Percentiles rank a stretch among this genome's conserved stretches.
Evolutionary conservation across 2,888 invertebrate genomes (phyloP).

Genomic region (Eristalinus sepulchralis): DNA sequence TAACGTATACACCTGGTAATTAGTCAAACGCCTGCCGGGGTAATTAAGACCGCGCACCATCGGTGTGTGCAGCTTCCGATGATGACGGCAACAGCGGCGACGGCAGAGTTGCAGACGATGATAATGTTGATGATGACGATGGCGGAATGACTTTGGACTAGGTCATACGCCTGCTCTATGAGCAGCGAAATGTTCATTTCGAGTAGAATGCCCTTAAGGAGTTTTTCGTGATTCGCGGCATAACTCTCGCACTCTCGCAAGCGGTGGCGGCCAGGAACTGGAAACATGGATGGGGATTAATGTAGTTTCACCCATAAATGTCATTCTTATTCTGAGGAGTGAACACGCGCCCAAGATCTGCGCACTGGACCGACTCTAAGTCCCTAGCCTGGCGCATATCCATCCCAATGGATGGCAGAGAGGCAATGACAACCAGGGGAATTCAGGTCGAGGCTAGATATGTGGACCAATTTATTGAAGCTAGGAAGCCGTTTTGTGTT

Average conservation of each 20-base stretch:
- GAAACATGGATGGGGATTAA: slow-evolving; percentile 61
- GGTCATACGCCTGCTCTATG: slow-evolving; percentile 60
- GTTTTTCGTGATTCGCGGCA: slow-evolving; percentile 46
- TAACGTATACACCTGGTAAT: slow-evolving; percentile 55
- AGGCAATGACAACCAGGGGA: not conserved
- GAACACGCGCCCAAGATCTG: slow-evolving; percentile 55
- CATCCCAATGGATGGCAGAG: not conserved
- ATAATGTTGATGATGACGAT: slow-evolving; percentile 15
- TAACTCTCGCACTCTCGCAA: slow-evolving; percentile 35
- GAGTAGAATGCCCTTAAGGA: slow-evolving; percentile 62
- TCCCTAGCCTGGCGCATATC: slow-evolving; percentile 38
- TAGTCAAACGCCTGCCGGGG: slow-evolving; percentile 65
- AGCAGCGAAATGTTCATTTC: slow-evolving; percentile 40
- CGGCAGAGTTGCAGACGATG: slow-evolving; percentile 8
- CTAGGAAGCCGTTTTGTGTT: slow-evolving; percentile 13
- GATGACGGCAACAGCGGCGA: not conserved
- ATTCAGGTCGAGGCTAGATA: slow-evolving; percentile 48
- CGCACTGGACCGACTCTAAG: not conserved
- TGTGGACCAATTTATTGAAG: slow-evolving; percentile 21
- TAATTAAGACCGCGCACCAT: slow-evolving; percentile 60
- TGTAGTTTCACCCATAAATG: slow-evolving; percentile 68
- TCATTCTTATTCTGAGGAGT: slow-evolving; percentile 42
- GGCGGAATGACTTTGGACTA: slow-evolving; percentile 37
- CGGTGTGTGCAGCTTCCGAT: slow-evolving; percentile 14
- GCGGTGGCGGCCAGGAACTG: slow-evolving; percentile 10